Percentiles rank a stretch among this genome's conserved stretches.
These are phyloP conservation scores for Patiria pectinifera DNA, from an alignment of 53 echinoderm and acorn worm genomes.

Conservation along the genomic window DNA sequence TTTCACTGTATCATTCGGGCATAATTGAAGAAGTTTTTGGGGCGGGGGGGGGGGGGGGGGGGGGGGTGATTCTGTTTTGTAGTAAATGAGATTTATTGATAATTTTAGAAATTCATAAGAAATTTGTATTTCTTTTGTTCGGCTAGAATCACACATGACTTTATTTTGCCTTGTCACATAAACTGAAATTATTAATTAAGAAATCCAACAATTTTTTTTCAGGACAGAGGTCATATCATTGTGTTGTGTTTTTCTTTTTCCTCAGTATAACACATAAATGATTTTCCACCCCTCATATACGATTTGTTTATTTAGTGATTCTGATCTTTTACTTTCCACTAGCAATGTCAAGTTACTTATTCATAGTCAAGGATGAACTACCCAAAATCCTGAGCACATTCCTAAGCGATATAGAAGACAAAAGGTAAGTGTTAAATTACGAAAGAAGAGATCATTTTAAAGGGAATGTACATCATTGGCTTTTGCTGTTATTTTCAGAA, in stretches of 20 bases:
- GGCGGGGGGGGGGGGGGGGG: neutral
- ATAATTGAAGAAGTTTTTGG: neutral
- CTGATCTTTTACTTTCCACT: neutral
- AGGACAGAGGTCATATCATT: neutral
- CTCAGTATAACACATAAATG: no score
- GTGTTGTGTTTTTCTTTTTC: neutral
- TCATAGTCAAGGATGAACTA: slow-evolving; percentile 94
- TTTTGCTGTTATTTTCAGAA: no score
- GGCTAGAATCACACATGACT: no score
- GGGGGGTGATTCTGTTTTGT: no score
- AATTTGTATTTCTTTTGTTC: no score
- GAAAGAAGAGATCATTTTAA: no score
- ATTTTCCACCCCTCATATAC: no score
- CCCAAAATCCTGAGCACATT: slow-evolving; percentile 82
- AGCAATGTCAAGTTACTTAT: slow-evolving; percentile 99
- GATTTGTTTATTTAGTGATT: neutral
- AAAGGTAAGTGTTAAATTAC: slow-evolving; percentile 12
- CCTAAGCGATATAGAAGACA: neutral
- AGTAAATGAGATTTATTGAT: no score
- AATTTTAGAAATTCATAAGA: no score
- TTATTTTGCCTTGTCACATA: no score
- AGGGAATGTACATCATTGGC: neutral
- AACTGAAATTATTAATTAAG: no score
- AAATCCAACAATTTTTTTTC: no score
- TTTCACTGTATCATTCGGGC: neutral